Conservation (phyloP, 2,113 vertebrate genomes). For the Eptatretus burgeri region DNA sequence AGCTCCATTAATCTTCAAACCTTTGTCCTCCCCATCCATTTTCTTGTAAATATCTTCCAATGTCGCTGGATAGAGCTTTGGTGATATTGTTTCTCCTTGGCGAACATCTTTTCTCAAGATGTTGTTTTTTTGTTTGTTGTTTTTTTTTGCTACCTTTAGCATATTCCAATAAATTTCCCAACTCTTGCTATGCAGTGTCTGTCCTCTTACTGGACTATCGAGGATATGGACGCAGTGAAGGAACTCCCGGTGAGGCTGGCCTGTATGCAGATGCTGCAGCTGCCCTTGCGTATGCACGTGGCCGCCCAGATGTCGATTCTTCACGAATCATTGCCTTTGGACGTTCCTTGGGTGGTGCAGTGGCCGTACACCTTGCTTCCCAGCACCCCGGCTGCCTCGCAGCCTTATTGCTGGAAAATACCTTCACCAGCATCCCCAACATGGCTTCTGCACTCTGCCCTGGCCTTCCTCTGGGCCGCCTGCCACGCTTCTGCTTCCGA, state of each 20-base stretch:
- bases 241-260: constrained; percentile 68
- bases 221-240: constrained; percentile 85
- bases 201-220: constrained; percentile 77
- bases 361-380: constrained; percentile 67
- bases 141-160: too few species aligned
- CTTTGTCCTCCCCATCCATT: too few species aligned
- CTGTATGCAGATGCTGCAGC: constrained; percentile 70
- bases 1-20: too few species aligned
- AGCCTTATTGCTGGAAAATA: constrained; percentile 84
- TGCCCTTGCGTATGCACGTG: constrained; percentile 79
- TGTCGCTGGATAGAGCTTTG: too few species aligned
- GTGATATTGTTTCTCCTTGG: too few species aligned
- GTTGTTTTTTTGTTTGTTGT: too few species aligned
- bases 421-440: constrained; percentile 89
- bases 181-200: constrained; percentile 21
- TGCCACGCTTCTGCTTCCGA: constrained; percentile 93
- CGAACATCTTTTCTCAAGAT: too few species aligned
- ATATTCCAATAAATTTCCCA: too few species aligned
- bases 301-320: constrained; percentile 79
- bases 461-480: constrained; percentile 67
- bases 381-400: constrained; percentile 27
- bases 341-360: constrained; percentile 78
- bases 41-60: too few species aligned
- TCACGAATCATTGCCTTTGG: constrained; percentile 86
- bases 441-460: constrained; percentile 95